Percentiles rank a stretch among this genome's conserved stretches.
Conservation (phyloP, 1,140 invertebrate genomes). For the Lethrus apterus region DNA sequence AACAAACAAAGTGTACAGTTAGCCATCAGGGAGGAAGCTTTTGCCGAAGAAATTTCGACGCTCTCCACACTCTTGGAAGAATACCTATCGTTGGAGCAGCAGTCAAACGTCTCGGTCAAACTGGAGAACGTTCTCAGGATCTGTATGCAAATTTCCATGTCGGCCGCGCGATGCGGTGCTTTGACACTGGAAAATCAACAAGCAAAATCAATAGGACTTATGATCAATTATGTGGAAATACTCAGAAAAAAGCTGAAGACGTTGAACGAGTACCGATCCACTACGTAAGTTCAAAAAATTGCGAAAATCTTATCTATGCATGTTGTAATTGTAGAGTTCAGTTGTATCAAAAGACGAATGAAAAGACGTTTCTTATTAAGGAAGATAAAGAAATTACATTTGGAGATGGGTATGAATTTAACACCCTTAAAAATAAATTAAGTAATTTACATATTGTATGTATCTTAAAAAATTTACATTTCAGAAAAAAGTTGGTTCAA, state of each 20-base stretch:
- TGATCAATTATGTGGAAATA: slow-evolving; percentile 2
- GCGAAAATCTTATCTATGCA: too few species aligned
- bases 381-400: too few species aligned
- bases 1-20: not conserved
- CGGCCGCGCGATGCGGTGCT: slow-evolving; percentile 6
- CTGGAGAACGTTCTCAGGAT: not conserved
- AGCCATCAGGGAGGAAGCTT: not conserved
- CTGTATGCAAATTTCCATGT: slow-evolving; percentile 7
- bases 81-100: not conserved
- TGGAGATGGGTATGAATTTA: too few species aligned
- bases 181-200: not conserved
- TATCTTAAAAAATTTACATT: too few species aligned
- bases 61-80: not conserved
- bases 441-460: too few species aligned
- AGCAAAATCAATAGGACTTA: not conserved
- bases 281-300: too few species aligned
- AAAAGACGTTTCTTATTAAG: too few species aligned
- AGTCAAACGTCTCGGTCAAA: not conserved
- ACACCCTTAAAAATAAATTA: too few species aligned
- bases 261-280: slow-evolving; percentile 4
- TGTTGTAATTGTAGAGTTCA: too few species aligned
- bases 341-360: too few species aligned
- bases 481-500: too few species aligned
- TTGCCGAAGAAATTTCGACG: not conserved
- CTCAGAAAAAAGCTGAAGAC: not conserved